Percentiles rank a stretch among this genome's conserved stretches.
These are phyloP conservation scores for Cryptus viduatorius DNA, from an alignment of 2,888 invertebrate species.

Conservation along the genomic window DNA sequence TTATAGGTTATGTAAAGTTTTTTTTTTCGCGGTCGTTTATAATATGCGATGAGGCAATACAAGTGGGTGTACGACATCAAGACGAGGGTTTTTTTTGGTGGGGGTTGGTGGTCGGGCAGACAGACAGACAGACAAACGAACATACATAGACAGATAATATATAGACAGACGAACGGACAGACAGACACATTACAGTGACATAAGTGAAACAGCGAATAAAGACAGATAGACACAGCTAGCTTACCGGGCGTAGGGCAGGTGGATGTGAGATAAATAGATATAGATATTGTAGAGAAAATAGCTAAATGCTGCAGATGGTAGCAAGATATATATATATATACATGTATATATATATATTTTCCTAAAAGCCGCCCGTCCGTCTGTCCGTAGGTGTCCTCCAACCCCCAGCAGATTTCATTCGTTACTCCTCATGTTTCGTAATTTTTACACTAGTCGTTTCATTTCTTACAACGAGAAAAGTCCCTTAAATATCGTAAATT, in stretches of 20 bases:
- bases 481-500: constrained; percentile 47
- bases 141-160: constrained; percentile 47
- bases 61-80: constrained; percentile 66
- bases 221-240: constrained; percentile 80
- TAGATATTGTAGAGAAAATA: constrained; percentile 54
- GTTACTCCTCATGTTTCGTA: constrained; percentile 47
- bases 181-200: constrained; percentile 71
- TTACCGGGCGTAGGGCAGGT: constrained; percentile 77
- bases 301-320: constrained; percentile 73
- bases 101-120: constrained; percentile 69
- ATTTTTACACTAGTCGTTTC: constrained; percentile 28
- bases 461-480: background rate
- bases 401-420: constrained; percentile 62
- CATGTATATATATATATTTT: constrained; percentile 52
- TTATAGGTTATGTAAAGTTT: background rate
- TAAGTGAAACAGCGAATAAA: constrained; percentile 65
- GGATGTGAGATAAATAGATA: constrained; percentile 43
- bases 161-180: constrained; percentile 75
- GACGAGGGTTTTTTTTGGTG: constrained; percentile 55
- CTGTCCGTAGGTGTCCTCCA: constrained; percentile 78
- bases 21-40: constrained; percentile 3
- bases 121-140: constrained; percentile 76
- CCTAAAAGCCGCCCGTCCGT: constrained; percentile 77
- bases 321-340: constrained; percentile 43
- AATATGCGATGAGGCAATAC: constrained; percentile 60